Base-by-base conservation (phyloP, 2,888 invertebrate genomes). In the Drosophila robusta region DNA sequence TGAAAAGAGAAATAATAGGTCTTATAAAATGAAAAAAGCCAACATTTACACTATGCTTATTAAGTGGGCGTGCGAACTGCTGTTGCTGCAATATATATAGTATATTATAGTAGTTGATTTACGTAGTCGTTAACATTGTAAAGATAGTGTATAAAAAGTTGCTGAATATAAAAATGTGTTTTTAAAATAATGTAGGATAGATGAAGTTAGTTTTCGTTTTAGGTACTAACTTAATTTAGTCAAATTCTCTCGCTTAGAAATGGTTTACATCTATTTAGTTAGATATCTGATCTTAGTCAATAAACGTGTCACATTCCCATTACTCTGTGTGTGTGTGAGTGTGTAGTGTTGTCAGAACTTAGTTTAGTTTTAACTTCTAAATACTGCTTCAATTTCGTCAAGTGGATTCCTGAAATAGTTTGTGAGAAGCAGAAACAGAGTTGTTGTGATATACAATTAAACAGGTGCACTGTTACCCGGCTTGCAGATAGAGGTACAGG, bases 311-410 rank as follows among this genome's bases (percentile, higher is more conserved):
- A 79, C 88, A 83, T 87, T 85, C 83, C 56, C 80, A 69, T 68
- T 68, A 68, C 66, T 26, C 34, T 70, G 60, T 60, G 38, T 51
- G 14, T 61, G 61, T 63, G 56, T 39, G 41, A 61, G 45, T 47
- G 52, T 41, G 62, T 18, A 45, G 65, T 71, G 45, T 45, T 72
- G 62, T 63, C 45, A 69, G 61, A 73, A 68, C 66, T 82, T 79
- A 75, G 57, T 78, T 58, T 65, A 73, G 78, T 86, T 81, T 92
- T 91, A 92, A 89, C 90, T 90, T 91, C 87, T 91, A 91, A 92
- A 91, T 89, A 92, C 92, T 89, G 92, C 92, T 91, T 92, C 92
- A 87, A 92, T 91, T 92, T 92, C 92, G 80, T 90, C 92, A 76
- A 92, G 89, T 89, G 91, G 91, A 90, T 92, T 92, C 91, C 92